Evolutionary conservation across 2,113 vertebrate genomes (phyloP), one percentile per base, ranked within the genome.

Genomic region (Epinephelus moara): DNA sequence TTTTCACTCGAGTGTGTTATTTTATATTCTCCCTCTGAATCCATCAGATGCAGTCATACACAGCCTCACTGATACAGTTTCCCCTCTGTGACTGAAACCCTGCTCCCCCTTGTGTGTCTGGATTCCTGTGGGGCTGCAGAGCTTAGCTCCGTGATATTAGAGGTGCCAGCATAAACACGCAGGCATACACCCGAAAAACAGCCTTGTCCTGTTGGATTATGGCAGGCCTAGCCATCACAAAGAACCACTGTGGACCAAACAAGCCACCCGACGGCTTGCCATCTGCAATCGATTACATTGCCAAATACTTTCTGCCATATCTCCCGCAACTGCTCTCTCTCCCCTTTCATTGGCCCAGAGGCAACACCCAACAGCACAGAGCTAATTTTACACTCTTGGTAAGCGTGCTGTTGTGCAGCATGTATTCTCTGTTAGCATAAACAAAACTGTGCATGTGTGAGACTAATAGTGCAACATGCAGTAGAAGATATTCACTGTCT

Each of bases 271-370:
- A 72, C 53, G 45, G 82, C 85, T 4, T 47, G 82, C 91, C 94
- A 94, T 94, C 94, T 95, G 93, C 91, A 90, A 87, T 91, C 78
- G 42, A 94, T 95, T 92, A 93, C 82, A 55, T 81, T 73, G 80
- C 85, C 89, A 92, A 92, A 92, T 77, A 68, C 83, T 87, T 85
- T 90, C 67, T 70, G 78, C 73, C 61, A 59, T 91, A 91, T 92
- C 86, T 92, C 85, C 86, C 47, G 2, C 89, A 70, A 84, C 90
- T 85, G 85, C 84, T 81, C 73, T 81, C 83, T 62, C 81, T 85
- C 52, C 79, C 73, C 88, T 85, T 73, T 91, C 82, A 92, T 90
- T 90, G 86, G 71, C 72, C 27, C 37, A 15, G 57, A 75, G 88
- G 78, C 82, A 80, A 87, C 89, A 90, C 88, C 91, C 90, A 90